phyloP scores from a whole-genome alignment of 2,797 vertebrate species.

The Cephalopachus bancanus region DNA sequence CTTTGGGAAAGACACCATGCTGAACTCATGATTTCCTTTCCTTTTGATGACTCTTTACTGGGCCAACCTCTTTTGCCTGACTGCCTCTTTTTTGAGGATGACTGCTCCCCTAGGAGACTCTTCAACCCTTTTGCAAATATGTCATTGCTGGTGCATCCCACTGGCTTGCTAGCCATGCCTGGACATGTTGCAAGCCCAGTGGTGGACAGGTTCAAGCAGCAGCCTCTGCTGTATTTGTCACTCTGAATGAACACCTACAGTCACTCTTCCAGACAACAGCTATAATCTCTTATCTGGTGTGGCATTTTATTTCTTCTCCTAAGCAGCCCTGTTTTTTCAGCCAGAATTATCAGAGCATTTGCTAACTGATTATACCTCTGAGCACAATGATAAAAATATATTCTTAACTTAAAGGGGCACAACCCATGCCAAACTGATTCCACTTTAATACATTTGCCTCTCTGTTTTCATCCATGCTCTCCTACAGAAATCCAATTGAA shows the following conservation, averaged over 20 bases:
- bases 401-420: conserved; percentile 68
- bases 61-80: not conserved
- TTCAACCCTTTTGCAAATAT: not conserved
- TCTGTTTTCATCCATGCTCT: conserved; percentile 18
- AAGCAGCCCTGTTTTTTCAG: not conserved
- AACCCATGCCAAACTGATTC: conserved; percentile 59
- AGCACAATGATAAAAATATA: conserved; percentile 56
- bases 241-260: not conserved
- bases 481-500: conserved; percentile 57
- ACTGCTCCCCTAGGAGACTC: not conserved
- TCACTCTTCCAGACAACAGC: not conserved
- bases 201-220: not conserved
- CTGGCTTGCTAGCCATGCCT: not conserved
- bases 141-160: not conserved
- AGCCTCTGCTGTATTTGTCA: not conserved
- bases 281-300: not conserved
- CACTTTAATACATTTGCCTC: conserved; percentile 18
- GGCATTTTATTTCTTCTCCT: conserved; percentile 51
- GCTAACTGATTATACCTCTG: conserved; percentile 61
- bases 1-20: not conserved
- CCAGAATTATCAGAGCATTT: conserved; percentile 44
- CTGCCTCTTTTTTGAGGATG: not conserved
- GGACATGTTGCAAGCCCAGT: not conserved
- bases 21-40: not conserved
- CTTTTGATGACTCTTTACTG: not conserved